These are phyloP conservation scores for Melieria crassipennis DNA, from an alignment of 2,888 invertebrate genomes.

Conservation along the genomic window DNA sequence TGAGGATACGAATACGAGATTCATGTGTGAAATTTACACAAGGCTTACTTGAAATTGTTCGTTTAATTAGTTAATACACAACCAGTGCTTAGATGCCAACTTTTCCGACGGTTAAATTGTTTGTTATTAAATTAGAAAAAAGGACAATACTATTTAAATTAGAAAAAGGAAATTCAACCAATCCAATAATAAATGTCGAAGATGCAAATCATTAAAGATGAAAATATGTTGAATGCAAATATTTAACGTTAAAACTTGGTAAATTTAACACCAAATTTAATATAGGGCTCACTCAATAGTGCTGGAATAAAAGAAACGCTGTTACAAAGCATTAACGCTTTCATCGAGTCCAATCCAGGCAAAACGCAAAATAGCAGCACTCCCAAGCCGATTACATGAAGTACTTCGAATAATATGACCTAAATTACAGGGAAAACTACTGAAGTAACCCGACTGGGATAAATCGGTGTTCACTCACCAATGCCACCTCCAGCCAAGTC, in stretches of 20 bases:
- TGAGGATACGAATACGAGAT: too few species aligned
- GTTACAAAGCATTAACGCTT: conserved; percentile 85
- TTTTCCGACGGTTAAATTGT: too few species aligned
- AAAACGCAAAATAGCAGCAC: conserved; percentile 79
- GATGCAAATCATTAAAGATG: background rate
- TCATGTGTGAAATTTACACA: too few species aligned
- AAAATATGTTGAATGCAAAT: conserved; percentile 1
- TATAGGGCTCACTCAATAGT: conserved; percentile 71
- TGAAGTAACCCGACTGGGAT: background rate
- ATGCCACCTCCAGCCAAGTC: conserved; percentile 67
- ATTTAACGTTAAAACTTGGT: background rate
- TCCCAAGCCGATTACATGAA: conserved; percentile 81
- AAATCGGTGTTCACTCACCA: conserved; percentile 66
- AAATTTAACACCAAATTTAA: background rate
- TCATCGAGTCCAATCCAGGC: conserved; percentile 82
- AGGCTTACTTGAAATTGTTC: too few species aligned
- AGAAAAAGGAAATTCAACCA: too few species aligned
- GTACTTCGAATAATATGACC: conserved; percentile 78
- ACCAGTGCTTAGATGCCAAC: too few species aligned
- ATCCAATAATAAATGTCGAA: too few species aligned
- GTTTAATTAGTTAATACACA: too few species aligned
- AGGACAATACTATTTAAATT: too few species aligned
- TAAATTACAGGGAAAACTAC: conserved; percentile 52
- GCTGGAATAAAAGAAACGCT: conserved; percentile 85
- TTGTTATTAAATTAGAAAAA: too few species aligned